Base-by-base conservation (phyloP, 2,113 vertebrate genomes). In the Myiozetetes cayanensis region DNA sequence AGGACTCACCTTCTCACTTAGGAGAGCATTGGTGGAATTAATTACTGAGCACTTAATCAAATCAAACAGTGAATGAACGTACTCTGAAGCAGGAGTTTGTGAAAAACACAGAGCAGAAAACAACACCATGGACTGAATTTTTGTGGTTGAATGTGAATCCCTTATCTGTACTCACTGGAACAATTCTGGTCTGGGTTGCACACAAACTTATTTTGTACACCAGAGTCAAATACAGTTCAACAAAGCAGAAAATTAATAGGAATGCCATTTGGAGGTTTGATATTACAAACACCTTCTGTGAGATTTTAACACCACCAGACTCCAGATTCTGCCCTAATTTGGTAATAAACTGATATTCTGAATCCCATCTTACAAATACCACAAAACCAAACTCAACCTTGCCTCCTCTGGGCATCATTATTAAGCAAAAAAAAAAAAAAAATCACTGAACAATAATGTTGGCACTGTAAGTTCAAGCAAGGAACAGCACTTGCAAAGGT, bases 231-330 rank as follows among this genome's bases (percentile, higher is more conserved):
- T 10, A 49, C 5, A 79, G 59, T 46, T 82, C 75, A 88, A 71
- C 73, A 75, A 86, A 92, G 68, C 83, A 95, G 68, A 96, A 86
- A 84, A 90, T 31, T 79, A 63, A 43, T 17, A 65, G 68, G 61
- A 84, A 93, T 1, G 2, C 6, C 22, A 49, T 21, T 46, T 74
- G 53, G 28, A 86, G 84, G 37, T 18, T 33, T 20, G 41, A 49
- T 41, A 72, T 35, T 78, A n/a, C 44, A 75, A 91, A 76, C 46
- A 71, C 55, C 46, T 88, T 89, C 28, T 61, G 37, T 0, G 2
- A 89, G 73, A 56, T 87, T 92, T 93, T 85, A 63, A 66, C 18
- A 52, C 10, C 22, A 6, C 50, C 39, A 65, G 33, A 37, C 35
- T 59, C 33, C 2, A 8, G 61, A 66, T 78, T 92, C 70, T 95